Conservation (phyloP, 1,140 invertebrate species). For the Aphaenogaster ashmeadi region DNA sequence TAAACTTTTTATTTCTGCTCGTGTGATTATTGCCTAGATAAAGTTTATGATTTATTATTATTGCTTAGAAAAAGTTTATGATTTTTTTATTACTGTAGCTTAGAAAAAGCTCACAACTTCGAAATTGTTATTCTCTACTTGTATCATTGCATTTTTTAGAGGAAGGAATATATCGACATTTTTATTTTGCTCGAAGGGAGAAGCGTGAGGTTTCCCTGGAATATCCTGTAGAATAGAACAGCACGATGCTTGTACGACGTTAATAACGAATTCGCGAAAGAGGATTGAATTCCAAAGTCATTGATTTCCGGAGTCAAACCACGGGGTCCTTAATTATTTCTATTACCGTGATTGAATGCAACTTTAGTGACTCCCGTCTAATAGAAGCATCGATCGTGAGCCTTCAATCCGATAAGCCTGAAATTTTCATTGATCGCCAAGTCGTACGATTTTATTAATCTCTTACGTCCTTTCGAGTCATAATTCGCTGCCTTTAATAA, state of each 20-base stretch:
- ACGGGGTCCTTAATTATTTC: constrained; percentile 49
- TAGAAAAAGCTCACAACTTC: neutral
- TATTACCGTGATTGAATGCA: constrained; percentile 18
- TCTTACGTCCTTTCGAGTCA: no score
- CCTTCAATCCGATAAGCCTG: neutral
- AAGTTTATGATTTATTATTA: neutral
- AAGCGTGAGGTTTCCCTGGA: neutral
- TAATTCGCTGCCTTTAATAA: constrained; percentile 1
- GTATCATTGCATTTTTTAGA: neutral
- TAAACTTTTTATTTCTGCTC: neutral
- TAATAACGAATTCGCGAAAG: constrained; percentile 17
- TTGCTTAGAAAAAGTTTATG: neutral
- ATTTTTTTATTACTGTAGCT: no score
- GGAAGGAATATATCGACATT: neutral
- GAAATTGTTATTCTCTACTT: neutral
- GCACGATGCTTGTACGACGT: neutral
- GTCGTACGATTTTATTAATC: constrained; percentile 1
- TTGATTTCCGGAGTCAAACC: neutral
- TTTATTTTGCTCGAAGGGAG: neutral
- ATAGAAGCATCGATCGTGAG: constrained; percentile 36
- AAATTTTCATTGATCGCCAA: constrained; percentile 8
- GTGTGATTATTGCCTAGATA: neutral
- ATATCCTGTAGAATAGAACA: neutral
- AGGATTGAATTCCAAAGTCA: constrained; percentile 7
- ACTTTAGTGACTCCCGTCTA: neutral